Evolutionary conservation across 2,113 vertebrate genomes (phyloP), one percentile per base, ranked within the genome.

Genomic region (Podiceps cristatus): DNA sequence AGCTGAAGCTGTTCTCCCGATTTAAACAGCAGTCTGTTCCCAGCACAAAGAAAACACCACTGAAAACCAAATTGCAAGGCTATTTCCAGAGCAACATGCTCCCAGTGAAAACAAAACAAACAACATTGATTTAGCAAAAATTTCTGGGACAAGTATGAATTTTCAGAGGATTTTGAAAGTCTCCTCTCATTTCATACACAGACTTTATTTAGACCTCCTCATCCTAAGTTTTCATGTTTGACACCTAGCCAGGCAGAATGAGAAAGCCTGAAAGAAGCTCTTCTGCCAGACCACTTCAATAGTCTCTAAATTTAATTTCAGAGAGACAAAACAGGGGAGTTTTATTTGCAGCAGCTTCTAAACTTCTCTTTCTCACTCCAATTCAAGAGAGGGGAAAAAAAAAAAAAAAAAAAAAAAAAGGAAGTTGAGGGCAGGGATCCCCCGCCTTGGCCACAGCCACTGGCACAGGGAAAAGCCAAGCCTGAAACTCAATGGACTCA

Each of bases 261-360:
- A 96, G 92, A 97, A 96, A 95, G 55, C 42, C 69, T 0, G 4
- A 94, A 90, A 95, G 67, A 33, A 90, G 67, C 11, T 76, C 63
- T 92, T 94, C 59, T 2, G 9, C 94, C 92, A 95, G 25, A 77
- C 42, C 3, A 6, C 52, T 91, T 95, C 77, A 67, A 8, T 82
- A 64, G 94, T 93, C 94, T 94, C 92, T 93, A 95, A 86, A 94
- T 95, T 93, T 94, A 80, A 92, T 66, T 90, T 76, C 4, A 0
- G 50, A 90, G n/a, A 93, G 63, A 66, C 92, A 66, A 86, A 96
- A 78, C 45, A 72, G 87, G 81, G 58, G 45, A 69, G 35, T 90
- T 93, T 82, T 10, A 58, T 85, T 78, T 44, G 81, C 11, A 0
- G 72, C 25, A 45, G 27, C 42, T 86, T 68, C 89, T 88, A 50